Base-by-base conservation (phyloP, 2,113 vertebrate species). In the Callospermophilus lateralis region DNA sequence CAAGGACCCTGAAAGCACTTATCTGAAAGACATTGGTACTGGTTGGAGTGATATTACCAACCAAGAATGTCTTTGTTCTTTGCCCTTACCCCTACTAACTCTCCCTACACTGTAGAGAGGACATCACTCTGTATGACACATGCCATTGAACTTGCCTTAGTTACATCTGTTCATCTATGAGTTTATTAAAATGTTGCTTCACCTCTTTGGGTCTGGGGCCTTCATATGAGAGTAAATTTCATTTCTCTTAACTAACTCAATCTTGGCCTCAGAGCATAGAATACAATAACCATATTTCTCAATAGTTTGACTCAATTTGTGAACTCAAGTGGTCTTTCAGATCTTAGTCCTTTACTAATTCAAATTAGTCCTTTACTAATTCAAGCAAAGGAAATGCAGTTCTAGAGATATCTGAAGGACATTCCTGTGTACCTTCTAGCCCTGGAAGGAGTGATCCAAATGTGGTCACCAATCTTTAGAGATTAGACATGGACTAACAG, bases 1-100 rank as follows among this genome's bases (percentile, higher is more conserved):
- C 32, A 93, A 79, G 26, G 34, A 68, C 76, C 55, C 37, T 93
- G 42, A 96, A 89, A 92, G 42, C 72, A 81, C 86, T 97, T 79
- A 42, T 85, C 51, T 92, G 53, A 92, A 61, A 90, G 61, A 39
- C 73, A 80, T 8, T 84, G 53, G 11, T 73, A 90, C 37, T 84
- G 67, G 7, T 39, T 85, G 65, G 55, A 77, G 53, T 88, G 30
- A 68, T 30, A 48, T 89, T 90, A 42, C 89, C 42, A 48, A 70
- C 65, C 15, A 26, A 84, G 85, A 34, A 4, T 30, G 48, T 67
- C 11, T 45, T 58, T 79, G 91, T 81, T 63, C 53, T 73, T 86
- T 76, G 32, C 8, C 20, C 13, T 48, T 7, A 37, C 30, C 17
- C 17, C 13, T n/a, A 20, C 26, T 26, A 58, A 65, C 4, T 92